Conservation (phyloP, 2,113 vertebrate species). For the Atlantisia rogersi region DNA sequence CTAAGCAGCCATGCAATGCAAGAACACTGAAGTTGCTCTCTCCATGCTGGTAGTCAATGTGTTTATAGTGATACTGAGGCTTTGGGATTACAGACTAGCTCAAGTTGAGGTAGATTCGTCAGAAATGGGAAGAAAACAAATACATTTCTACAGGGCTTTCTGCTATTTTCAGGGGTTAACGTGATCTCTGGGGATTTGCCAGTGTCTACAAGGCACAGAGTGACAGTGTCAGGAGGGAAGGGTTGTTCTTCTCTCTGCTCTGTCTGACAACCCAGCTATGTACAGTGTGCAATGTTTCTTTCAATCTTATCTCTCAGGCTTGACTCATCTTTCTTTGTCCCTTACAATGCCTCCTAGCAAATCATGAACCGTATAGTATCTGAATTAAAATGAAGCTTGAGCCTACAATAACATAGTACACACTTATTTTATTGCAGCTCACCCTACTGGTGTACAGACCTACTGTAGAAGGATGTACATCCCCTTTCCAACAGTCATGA, state of each 20-base stretch:
- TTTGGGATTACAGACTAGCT: neutral
- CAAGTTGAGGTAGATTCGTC: neutral
- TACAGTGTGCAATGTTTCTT: neutral
- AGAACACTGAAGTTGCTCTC: neutral
- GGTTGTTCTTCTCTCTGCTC: neutral
- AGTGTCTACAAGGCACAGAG: no score
- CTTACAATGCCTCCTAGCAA: neutral
- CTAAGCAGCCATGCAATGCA: neutral
- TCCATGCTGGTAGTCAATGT: neutral
- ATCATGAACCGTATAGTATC: neutral
- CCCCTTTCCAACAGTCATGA: neutral
- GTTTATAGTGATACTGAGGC: neutral
- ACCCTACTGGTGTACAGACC: neutral
- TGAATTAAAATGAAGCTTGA: neutral
- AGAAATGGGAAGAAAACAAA: rapidly evolving
- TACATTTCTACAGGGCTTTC: neutral
- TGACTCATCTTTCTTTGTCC: neutral
- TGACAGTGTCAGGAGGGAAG: neutral
- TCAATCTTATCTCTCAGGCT: neutral
- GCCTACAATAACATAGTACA: neutral
- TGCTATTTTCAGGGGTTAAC: neutral
- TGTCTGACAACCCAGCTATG: neutral
- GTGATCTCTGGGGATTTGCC: neutral
- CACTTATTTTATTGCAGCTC: slow-evolving; percentile 37
- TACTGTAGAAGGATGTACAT: neutral